Base-by-base conservation (phyloP, 2,113 vertebrate species). In the Menura novaehollandiae region DNA sequence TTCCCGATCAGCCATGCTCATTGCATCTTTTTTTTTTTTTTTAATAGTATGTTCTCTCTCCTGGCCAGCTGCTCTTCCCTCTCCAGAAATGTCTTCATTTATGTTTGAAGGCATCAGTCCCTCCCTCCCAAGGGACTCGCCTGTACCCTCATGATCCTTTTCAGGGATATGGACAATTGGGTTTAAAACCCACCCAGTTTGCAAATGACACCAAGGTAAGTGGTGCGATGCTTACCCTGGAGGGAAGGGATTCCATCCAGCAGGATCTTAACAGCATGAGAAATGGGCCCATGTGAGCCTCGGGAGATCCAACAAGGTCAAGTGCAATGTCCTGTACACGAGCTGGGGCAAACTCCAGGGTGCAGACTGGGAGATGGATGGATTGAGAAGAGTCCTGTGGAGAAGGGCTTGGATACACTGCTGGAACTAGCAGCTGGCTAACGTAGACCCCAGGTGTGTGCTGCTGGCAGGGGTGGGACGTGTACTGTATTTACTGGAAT, bases 61-160 rank as follows among this genome's bases (percentile, higher is more conserved):
- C 33, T 49, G 24, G 22, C 3, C 27, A 2, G 9, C 28, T 89
- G 24, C 37, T 93, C 9, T 75, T 30, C 6, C 7, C 16, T 80
- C 8, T 81, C 6, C 28, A n/a, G 13, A 75, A 66, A 51, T 73
- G 12, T 84, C n/a, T 72, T 74, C 15, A 81, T 77, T 92, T 91
- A 27, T 55, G 19, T 80, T 68, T 87, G 13, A 76, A 83, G 10
- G 3, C 11, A 53, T 17, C 18, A 71, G 73, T 89, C 11, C 7
- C 20, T 89, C n/a, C 39, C 28, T 63, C 8, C 1, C 0, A 2
- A 21, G 18, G 2, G 11, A 55, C 15, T 73, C 1, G 1, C 5
- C n/a, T 47, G 11, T 68, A 52, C 19, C 13, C 41, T 66, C 33
- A 19, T 1, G 4, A 32, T 63, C 4, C 68, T 60, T 90, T 51